Evolutionary conservation across 2,113 vertebrate genomes (phyloP).

Genomic region (Peromyscus californicus): DNA sequence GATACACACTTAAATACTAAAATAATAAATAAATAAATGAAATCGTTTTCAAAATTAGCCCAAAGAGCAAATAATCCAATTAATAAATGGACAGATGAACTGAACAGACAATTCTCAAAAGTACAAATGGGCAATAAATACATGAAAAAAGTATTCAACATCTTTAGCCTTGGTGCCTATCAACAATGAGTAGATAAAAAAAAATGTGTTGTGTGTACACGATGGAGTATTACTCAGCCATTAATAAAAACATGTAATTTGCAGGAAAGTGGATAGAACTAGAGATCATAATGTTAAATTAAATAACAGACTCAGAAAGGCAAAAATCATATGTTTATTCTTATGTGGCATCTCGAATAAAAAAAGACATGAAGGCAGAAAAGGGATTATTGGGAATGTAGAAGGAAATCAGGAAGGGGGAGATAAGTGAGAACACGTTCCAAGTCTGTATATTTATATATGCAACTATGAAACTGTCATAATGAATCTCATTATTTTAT

Average conservation of each 20-base stretch:
- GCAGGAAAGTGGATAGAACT: background rate
- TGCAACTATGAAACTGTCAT: background rate
- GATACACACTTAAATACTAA: background rate
- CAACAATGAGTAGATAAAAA: background rate
- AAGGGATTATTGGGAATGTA: background rate
- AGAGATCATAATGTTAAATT: background rate
- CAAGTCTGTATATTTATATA: background rate
- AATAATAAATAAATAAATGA: background rate
- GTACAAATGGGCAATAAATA: background rate
- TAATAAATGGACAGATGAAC: background rate
- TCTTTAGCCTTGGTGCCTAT: background rate
- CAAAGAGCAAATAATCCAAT: background rate
- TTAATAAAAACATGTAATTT: background rate
- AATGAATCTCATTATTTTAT: slow-evolving; percentile 4
- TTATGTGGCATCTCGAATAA: background rate
- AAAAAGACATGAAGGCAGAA: background rate
- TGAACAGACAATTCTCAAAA: background rate
- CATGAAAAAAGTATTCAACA: background rate
- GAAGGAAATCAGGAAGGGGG: background rate
- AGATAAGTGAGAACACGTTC: background rate
- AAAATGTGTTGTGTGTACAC: background rate
- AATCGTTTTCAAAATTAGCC: background rate
- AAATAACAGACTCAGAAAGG: background rate
- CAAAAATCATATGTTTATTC: background rate
- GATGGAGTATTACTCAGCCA: background rate